Evolutionary conservation across 2,888 invertebrate genomes (phyloP), one percentile per base, ranked within the genome.

Genomic region (Lysandra coridon): DNA sequence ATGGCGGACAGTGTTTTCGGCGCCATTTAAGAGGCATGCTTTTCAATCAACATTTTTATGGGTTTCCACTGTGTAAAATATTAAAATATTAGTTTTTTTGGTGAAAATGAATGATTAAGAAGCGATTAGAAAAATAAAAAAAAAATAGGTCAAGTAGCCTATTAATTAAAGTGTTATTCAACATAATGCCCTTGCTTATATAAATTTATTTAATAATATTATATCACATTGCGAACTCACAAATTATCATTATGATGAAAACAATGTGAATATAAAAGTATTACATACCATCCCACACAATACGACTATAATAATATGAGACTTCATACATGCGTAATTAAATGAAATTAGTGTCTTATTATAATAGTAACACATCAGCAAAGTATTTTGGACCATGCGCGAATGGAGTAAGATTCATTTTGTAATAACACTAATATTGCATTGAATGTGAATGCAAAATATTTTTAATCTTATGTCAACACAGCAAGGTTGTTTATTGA

Each of bases 401-500:
- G 79, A 82, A 84, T 79, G 83, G 0, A 64, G 80, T 86, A 85
- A 84, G 86, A 85, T 87, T 85, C 89, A 87, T 86, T 88, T 87
- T 86, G 75, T 79, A 83, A 83, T 14, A 37, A 69, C 69, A 37
- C 10, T 4, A 64, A 30, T 64, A 5, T 69, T 33, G 69, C 69
- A 69, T 49, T 62, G 62, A 62, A 69, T 33, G 33, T 79, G 73
- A 81, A 80, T 17, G 74, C 79, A 81, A 10, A 33, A 80, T 78
- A 87, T 84, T 86, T 80, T 83, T 81, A 80, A 83, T 83, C 64
- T 80, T 86, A 85, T 80, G 2, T 49, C 80, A 82, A 84, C 79
- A 83, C 0, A 73, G 80, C 85, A 85, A 83, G 87, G 85, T 87
- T 85, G 89, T 87, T 86, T 88, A 87, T 86, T 76, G 79, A 83